These are phyloP conservation scores for Hippocampus guttulatus DNA, from an alignment of 2,113 vertebrate genomes.

Conservation along the genomic window DNA sequence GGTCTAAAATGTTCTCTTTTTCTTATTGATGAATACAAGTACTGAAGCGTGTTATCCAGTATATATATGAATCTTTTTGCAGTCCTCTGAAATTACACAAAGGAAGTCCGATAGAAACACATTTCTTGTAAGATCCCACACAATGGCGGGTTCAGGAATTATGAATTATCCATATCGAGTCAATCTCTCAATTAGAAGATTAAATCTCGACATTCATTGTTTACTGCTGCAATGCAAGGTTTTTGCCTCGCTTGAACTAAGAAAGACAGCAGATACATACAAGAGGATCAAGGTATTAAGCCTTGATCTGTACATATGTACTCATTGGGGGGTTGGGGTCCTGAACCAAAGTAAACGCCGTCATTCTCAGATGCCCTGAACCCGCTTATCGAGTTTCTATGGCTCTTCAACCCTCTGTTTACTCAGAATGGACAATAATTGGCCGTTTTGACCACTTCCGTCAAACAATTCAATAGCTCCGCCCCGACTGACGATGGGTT, in stretches of 20 bases:
- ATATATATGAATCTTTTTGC: slow-evolving; percentile 28
- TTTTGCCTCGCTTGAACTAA: slow-evolving; percentile 26
- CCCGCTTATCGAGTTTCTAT: too few relatives aligned
- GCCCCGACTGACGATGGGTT: too few relatives aligned
- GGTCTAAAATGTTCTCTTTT: too few relatives aligned
- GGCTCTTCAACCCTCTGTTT: too few relatives aligned
- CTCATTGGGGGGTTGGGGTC: slow-evolving; percentile 14
- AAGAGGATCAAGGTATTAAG: slow-evolving; percentile 54
- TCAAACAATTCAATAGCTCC: too few relatives aligned
- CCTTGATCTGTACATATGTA: slow-evolving; percentile 26
- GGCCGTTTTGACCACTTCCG: too few relatives aligned
- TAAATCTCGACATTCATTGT: background rate
- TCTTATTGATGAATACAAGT: slow-evolving; percentile 3
- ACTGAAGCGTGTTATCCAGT: background rate
- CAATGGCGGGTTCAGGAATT: slow-evolving; percentile 3
- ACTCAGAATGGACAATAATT: too few relatives aligned
- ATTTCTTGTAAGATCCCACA: slow-evolving; percentile 6
- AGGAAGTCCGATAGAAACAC: slow-evolving; percentile 23
- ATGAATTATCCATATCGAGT: background rate
- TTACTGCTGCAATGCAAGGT: background rate
- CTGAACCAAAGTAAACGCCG: too few relatives aligned
- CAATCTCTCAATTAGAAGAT: background rate
- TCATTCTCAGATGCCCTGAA: too few relatives aligned
- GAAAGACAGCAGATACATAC: slow-evolving; percentile 18
- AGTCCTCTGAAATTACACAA: slow-evolving; percentile 44